phyloP scores from a whole-genome alignment of 2,113 vertebrate species.

The Silurus asotus region DNA sequence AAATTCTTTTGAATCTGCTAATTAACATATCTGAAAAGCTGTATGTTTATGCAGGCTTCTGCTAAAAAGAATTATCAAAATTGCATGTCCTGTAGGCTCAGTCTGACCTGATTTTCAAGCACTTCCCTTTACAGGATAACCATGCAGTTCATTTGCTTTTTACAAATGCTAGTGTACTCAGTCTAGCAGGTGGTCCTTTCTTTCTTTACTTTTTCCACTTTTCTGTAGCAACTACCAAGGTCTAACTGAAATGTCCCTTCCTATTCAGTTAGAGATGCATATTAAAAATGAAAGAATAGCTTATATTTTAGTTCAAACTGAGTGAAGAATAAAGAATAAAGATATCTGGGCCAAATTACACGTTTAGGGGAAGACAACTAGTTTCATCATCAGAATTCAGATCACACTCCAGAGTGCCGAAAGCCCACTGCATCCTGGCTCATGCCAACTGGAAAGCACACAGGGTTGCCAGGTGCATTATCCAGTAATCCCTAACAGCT shows the following conservation, averaged over 20 bases:
- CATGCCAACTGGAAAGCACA: constrained; percentile 55
- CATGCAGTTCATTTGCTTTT: constrained; percentile 41
- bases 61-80: background rate
- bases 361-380: constrained; percentile 37
- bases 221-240: constrained; percentile 20
- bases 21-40: background rate
- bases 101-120: constrained; percentile 19
- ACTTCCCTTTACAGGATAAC: constrained; percentile 27
- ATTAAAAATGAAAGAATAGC: background rate
- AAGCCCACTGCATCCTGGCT: constrained; percentile 63
- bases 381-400: constrained; percentile 65
- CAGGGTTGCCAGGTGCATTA: constrained; percentile 41
- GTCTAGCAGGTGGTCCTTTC: constrained; percentile 45
- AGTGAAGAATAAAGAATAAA: background rate
- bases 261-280: background rate
- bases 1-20: background rate
- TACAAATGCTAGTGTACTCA: constrained; percentile 41
- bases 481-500: background rate
- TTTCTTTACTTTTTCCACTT: constrained; percentile 38
- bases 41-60: background rate
- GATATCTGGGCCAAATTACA: background rate
- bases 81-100: background rate
- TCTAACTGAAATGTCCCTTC: constrained; percentile 8
- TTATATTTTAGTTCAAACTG: background rate
- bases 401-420: constrained; percentile 63